Percentiles rank a stretch among this genome's conserved stretches.
Conservation (phyloP, 2,797 vertebrate species). For the Eulemur coronatus region DNA sequence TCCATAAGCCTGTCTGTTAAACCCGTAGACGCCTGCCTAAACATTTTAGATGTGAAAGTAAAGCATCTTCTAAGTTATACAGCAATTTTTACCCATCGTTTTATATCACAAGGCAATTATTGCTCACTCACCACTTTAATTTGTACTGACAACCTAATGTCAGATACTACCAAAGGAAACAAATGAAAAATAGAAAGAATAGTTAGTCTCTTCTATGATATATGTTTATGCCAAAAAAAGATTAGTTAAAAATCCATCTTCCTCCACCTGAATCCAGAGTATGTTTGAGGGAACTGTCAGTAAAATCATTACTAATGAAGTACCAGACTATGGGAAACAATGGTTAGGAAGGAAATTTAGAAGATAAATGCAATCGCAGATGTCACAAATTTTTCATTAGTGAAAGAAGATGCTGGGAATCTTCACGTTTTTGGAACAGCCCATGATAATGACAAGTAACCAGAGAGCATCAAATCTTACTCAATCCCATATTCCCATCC, state of each 20-base stretch:
- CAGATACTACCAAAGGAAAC: slow-evolving; percentile 71
- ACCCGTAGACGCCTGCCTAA: neutral
- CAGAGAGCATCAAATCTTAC: neutral
- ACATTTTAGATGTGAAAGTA: neutral
- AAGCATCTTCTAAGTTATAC: slow-evolving; percentile 44
- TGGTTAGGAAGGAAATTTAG: slow-evolving; percentile 57
- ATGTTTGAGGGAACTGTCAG: slow-evolving; percentile 72
- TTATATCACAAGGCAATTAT: slow-evolving; percentile 53
- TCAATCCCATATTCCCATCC: neutral
- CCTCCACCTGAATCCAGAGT: slow-evolving; percentile 61
- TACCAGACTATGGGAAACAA: slow-evolving; percentile 57
- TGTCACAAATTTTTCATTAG: slow-evolving; percentile 68
- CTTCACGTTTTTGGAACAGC: neutral
- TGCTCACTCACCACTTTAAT: slow-evolving; percentile 60
- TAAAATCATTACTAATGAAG: slow-evolving; percentile 79
- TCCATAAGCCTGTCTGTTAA: neutral
- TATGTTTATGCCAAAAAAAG: slow-evolving; percentile 67
- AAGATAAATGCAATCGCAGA: slow-evolving; percentile 63
- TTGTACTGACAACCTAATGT: slow-evolving; percentile 67
- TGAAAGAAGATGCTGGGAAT: slow-evolving; percentile 46
- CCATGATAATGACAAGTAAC: neutral
- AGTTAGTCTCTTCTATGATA: slow-evolving; percentile 55
- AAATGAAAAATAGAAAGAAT: slow-evolving; percentile 71
- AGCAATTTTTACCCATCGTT: slow-evolving; percentile 60
- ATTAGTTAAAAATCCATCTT: slow-evolving; percentile 74